Base-by-base conservation (phyloP, 2,113 vertebrate species). In the Salminus brasiliensis region DNA sequence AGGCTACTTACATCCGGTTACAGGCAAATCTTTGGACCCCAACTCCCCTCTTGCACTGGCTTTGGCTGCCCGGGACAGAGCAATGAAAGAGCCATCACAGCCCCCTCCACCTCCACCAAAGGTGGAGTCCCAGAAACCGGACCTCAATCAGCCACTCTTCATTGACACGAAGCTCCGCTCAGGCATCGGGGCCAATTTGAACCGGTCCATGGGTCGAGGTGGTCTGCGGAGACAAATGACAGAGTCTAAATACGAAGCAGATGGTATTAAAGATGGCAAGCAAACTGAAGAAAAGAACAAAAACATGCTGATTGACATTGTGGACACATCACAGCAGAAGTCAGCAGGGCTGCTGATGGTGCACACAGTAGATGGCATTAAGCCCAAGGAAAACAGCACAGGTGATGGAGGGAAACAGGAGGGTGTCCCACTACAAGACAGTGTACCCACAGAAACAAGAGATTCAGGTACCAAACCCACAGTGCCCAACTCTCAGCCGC, bases 91-190 rank as follows among this genome's bases (percentile, higher is more conserved):
- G 52, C 95, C 96, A 85, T 87, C 90, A 10, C 96, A 96, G 83
- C 88, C 91, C 79, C 90, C 88, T 85, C 95, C 94, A 72, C 93
- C 93, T 79, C 87, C 94, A 23, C 89, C 92, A 78, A 96, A 94
- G 85, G 93, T 92, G 16, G 96, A 97, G 8, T 36, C 92, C 32
- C 93, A 94, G 81, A 98, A 97, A 91, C 93, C 95, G 0, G 96
- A 98, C 91, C 96, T 98, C 87, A 95, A 97, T 89, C 96, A 98
- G 83, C 97, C 97, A 1, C 94, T 98, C 62, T 98, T 97, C 75
- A 97, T 98, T 0, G 96, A 99, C 88, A 99, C 97, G 72, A 98
- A 99, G 90, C 92, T 98, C 86, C 93, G 95, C 80, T 93, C 96
- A n/a, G 91, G 91, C 18, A 88, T 93, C 13, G 97, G 98, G 83